phyloP scores from a whole-genome alignment of 2,797 vertebrate species.

The Hypotaenidia okinawae region DNA sequence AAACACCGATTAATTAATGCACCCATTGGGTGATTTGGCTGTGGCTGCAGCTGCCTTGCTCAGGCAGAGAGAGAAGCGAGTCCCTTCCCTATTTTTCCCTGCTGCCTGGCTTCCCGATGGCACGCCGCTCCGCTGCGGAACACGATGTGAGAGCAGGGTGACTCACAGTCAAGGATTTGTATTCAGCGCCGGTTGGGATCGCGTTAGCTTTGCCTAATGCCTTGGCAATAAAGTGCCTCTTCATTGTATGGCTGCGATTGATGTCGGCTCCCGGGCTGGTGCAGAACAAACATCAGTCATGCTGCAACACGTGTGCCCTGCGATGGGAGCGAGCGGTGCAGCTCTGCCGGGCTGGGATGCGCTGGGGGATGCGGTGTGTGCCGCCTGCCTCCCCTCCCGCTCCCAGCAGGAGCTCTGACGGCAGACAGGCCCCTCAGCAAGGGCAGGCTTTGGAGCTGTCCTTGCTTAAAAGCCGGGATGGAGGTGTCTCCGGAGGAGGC shows the following conservation, averaged over 20 bases:
- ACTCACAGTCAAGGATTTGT: constrained; percentile 66
- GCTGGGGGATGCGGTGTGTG: neutral
- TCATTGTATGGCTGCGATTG: constrained; percentile 64
- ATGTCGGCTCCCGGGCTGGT: constrained; percentile 38
- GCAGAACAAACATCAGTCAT: constrained; percentile 12
- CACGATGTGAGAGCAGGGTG: constrained; percentile 38
- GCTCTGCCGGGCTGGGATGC: neutral
- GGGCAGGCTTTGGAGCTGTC: neutral
- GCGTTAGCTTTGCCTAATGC: constrained; percentile 68
- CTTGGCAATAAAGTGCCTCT: constrained; percentile 67
- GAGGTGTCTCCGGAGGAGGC: neutral
- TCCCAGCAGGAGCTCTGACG: neutral
- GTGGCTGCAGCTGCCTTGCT: constrained; percentile 32
- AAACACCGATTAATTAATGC: constrained; percentile 60
- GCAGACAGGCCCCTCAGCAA: neutral
- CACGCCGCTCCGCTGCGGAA: neutral
- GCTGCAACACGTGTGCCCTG: constrained; percentile 14
- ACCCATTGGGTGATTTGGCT: constrained; percentile 57
- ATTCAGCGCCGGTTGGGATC: constrained; percentile 49
- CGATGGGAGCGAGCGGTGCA: fast-evolving
- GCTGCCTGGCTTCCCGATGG: constrained; percentile 26
- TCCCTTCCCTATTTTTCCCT: neutral
- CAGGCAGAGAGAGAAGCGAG: neutral
- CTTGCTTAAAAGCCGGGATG: neutral
- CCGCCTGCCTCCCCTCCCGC: neutral